A percentile compares a stretch with the other conserved stretches of the same genome.
These are phyloP conservation scores for Euura lappo DNA, from an alignment of 1,140 invertebrate genomes.

Conservation along the genomic window DNA sequence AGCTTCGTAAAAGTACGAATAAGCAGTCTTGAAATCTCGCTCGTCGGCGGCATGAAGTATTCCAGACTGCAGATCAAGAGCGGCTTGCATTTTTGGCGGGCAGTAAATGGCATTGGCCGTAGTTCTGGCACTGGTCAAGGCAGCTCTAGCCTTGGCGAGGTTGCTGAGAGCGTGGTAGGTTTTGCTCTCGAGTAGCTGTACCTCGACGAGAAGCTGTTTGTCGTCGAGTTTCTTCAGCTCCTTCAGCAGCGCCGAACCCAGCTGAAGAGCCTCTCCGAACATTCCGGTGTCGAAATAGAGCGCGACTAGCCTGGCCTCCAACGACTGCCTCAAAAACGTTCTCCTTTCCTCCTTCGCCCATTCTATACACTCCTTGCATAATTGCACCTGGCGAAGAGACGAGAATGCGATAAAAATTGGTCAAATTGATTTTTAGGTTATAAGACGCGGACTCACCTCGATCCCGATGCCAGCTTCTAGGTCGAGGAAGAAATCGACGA, in stretches of 20 bases:
- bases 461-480: conserved; percentile 93
- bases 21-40: conserved; percentile 99
- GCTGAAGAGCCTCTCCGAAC: conserved; percentile 83
- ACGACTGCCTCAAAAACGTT: conserved; percentile 94
- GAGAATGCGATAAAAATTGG: no score
- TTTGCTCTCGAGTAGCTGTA: conserved; percentile 96
- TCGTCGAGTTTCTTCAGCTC: conserved; percentile 99
- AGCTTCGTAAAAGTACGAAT: conserved; percentile 99
- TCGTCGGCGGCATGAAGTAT: conserved; percentile 99
- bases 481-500: conserved; percentile 98
- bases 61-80: conserved; percentile 96
- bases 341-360: conserved; percentile 98
- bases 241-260: conserved; percentile 85
- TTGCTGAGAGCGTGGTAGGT: conserved; percentile 98
- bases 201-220: conserved; percentile 97
- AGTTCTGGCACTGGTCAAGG: conserved; percentile 96
- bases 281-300: conserved; percentile 94
- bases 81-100: conserved; percentile 96
- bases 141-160: conserved; percentile 94
- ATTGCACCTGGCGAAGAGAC: conserved; percentile 65
- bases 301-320: conserved; percentile 92
- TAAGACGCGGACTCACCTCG: conserved; percentile 62
- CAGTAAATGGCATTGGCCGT: conserved; percentile 99
- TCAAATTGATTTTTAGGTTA: neutral
- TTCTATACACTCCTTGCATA: conserved; percentile 97